Evolutionary conservation across 2,113 vertebrate species (phyloP).

Genomic region (Cygnus atratus): DNA sequence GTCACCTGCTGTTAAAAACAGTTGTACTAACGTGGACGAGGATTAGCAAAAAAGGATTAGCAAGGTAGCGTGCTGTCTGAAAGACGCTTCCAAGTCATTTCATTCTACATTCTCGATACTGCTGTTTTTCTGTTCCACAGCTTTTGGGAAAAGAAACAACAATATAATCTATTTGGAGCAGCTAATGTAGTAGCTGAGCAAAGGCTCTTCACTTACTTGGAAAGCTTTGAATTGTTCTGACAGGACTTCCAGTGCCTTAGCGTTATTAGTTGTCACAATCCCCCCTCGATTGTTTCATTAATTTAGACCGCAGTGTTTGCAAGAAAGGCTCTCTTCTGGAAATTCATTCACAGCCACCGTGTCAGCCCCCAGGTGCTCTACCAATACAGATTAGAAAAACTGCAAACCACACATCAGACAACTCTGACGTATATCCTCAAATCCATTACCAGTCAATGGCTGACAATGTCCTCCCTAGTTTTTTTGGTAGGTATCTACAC

Average conservation of each 20-base stretch:
- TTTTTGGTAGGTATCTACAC: neutral
- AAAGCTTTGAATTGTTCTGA: neutral
- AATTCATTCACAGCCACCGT: neutral
- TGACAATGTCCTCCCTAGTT: neutral
- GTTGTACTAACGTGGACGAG: neutral
- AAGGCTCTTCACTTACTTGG: neutral
- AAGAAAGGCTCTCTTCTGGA: neutral
- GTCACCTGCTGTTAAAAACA: constrained; percentile 31
- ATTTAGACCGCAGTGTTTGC: neutral
- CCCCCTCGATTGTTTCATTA: neutral
- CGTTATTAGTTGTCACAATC: neutral
- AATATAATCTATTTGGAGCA: neutral
- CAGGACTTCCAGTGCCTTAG: neutral
- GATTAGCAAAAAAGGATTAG: constrained; percentile 36
- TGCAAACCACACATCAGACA: neutral
- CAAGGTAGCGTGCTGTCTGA: neutral
- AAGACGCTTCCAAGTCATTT: constrained; percentile 3
- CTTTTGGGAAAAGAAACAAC: neutral
- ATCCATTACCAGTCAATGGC: neutral
- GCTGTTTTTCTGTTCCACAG: neutral
- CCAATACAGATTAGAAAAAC: neutral
- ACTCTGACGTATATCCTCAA: neutral
- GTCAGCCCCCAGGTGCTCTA: neutral
- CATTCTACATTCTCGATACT: neutral
- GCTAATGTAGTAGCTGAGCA: neutral